phyloP scores from a whole-genome alignment of 1,140 invertebrate genomes.

The Hetaerina americana region DNA sequence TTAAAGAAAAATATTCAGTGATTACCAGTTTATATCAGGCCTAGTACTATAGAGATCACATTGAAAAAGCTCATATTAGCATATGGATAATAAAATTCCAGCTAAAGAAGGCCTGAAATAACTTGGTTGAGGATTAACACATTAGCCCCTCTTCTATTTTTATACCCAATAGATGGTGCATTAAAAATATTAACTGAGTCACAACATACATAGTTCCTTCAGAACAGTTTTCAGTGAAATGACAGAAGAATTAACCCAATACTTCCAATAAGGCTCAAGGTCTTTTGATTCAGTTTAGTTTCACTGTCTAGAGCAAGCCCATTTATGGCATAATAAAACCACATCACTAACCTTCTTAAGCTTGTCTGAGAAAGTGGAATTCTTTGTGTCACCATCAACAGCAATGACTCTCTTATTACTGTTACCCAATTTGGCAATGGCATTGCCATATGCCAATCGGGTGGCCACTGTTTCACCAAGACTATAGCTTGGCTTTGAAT shows the following conservation, averaged over 20 bases:
- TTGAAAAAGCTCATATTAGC: constrained; percentile 1
- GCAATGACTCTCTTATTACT: constrained; percentile 76
- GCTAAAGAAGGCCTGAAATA: constrained; percentile 4
- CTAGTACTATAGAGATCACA: not conserved
- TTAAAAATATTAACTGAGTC: too few species aligned
- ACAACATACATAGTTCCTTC: too few species aligned
- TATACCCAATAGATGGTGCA: too few species aligned
- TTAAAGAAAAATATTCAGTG: constrained; percentile 2
- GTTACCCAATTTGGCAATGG: constrained; percentile 58
- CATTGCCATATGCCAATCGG: constrained; percentile 86
- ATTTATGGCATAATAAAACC: too few species aligned
- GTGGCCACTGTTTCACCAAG: constrained; percentile 74
- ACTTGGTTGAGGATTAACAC: too few species aligned
- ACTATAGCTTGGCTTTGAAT: constrained; percentile 77
- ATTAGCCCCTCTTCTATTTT: too few species aligned
- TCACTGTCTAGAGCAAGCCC: too few species aligned
- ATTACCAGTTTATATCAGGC: not conserved
- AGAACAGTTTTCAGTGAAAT: too few species aligned
- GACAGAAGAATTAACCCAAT: too few species aligned
- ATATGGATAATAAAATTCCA: too few species aligned
- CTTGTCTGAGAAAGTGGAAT: constrained; percentile 93
- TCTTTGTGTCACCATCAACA: constrained; percentile 94
- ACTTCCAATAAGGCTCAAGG: too few species aligned
- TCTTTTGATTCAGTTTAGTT: too few species aligned
- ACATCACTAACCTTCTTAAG: constrained; percentile 55